phyloP scores from a whole-genome alignment of 2,888 invertebrate species.

The Carabus problematicus region DNA sequence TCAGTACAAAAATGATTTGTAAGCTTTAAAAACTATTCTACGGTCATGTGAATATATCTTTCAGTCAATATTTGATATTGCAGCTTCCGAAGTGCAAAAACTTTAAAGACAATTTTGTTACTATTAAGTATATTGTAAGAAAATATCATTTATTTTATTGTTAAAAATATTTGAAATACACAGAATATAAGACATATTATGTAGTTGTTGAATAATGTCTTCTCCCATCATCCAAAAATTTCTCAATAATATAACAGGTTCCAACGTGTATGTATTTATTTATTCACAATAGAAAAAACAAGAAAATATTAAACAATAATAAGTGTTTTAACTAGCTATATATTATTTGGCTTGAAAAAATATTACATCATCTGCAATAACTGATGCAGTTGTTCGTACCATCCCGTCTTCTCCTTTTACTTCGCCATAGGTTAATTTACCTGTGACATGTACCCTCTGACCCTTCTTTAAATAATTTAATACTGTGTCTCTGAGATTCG shows the following conservation, averaged over 20 bases:
- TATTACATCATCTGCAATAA: constrained; percentile 87
- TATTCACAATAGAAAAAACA: constrained; percentile 1
- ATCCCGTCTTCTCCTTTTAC: constrained; percentile 79
- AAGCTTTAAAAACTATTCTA: constrained; percentile 27
- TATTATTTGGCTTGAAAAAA: constrained; percentile 68
- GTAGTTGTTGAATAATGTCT: not conserved
- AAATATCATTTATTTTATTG: constrained; percentile 42
- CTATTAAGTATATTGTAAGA: constrained; percentile 33
- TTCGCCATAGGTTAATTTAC: constrained; percentile 85
- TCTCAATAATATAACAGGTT: no score
- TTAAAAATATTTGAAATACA: constrained; percentile 24
- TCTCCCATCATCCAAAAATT: no score
- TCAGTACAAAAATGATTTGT: constrained; percentile 35
- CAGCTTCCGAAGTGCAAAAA: constrained; percentile 36
- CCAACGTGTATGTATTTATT: not conserved
- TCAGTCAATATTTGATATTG: constrained; percentile 24
- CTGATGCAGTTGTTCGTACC: constrained; percentile 74
- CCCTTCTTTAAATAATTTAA: constrained; percentile 85
- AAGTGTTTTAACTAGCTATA: constrained; percentile 10
- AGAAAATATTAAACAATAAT: constrained; percentile 27
- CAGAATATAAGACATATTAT: constrained; percentile 25
- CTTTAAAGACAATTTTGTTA: constrained; percentile 42
- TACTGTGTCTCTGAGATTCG: constrained; percentile 79
- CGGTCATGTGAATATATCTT: constrained; percentile 19
- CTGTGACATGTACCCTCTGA: constrained; percentile 81